Evolutionary conservation across 2,888 invertebrate species (phyloP), one percentile per base, ranked within the genome.

Genomic region (Incurvaria masculella): DNA sequence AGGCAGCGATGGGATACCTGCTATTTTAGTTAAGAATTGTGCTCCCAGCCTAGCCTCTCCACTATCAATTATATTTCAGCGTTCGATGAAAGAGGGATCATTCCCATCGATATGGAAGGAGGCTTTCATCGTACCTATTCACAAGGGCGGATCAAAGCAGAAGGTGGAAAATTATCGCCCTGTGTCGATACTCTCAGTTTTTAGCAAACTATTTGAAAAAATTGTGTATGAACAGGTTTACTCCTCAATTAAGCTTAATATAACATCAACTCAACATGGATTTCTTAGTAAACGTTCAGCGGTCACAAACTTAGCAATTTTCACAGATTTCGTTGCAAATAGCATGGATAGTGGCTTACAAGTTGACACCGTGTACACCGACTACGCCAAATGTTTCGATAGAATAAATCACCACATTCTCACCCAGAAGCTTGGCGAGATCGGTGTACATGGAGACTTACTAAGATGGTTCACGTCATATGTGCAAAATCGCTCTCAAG

Each of bases 81-180:
- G 20, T 33, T 27, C 20, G 33, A 19, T n/a, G 6, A 46, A 26
- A 14, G 44, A 21, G 6, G 46, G 43, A 6, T 8, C 17, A 20
- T 46, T 49, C 20, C 49, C 49, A 3, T 16, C 23, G 1, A 49
- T 38, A 20, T 49, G 45, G 49, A 49, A 49, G 39, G 26, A 42
- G 26, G 42, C 46, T 8, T 40, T 42, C 11, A 42, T 49, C 6
- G 46, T 44, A n/a, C 46, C 49, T 20, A 39, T 49, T n/a, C 46
- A 49, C 27, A 49, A 49, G 39, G 21, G 42, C 14, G 49, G 43
- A 8, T 18, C 43, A 10, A 43, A 21, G 39, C 21, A 41, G 8
- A 21, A 18, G 4, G 27, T 49, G 1, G 46, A 46, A 42, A 49
- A 49, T 39, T 49, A 49, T 39, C 21, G 49, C 18, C 49, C 49